These are phyloP conservation scores for Bradypodion pumilum DNA, from an alignment of 2,797 vertebrate species.

Conservation along the genomic window DNA sequence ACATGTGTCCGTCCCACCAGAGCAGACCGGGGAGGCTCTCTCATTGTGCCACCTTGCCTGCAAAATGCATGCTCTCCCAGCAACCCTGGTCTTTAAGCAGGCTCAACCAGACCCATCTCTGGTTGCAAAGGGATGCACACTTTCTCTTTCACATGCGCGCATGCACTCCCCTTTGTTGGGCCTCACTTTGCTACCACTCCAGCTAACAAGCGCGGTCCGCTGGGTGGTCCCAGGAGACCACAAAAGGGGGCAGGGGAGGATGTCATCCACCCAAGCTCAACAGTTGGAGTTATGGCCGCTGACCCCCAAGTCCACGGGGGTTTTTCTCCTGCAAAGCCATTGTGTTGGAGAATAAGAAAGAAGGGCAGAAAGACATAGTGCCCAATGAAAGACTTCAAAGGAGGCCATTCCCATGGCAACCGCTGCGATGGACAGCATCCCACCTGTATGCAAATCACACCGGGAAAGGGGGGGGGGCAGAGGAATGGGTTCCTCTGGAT, in stretches of 20 bases:
- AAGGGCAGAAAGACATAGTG: neutral
- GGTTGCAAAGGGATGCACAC: no score
- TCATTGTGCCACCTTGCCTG: no score
- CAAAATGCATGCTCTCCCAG: no score
- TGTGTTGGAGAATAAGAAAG: neutral
- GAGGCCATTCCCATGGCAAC: neutral
- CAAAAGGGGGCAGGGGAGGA: neutral
- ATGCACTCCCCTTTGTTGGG: neutral
- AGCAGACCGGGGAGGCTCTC: no score
- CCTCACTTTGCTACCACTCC: neutral
- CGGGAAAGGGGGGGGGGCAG: slow-evolving; percentile 10
- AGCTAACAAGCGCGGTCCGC: neutral
- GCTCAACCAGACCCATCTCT: no score
- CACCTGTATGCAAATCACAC: slow-evolving; percentile 90
- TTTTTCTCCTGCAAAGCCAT: no score
- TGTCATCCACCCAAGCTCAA: accelerated
- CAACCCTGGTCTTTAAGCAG: no score
- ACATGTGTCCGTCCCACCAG: no score
- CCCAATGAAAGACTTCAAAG: neutral
- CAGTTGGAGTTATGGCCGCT: neutral
- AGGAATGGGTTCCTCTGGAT: slow-evolving; percentile 44
- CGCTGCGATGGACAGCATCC: slow-evolving; percentile 45
- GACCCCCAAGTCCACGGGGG: no score
- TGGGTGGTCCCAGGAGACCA: neutral
- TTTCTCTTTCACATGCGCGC: neutral